Conservation (phyloP, 2,113 vertebrate species). For the Phasianus colchicus region DNA sequence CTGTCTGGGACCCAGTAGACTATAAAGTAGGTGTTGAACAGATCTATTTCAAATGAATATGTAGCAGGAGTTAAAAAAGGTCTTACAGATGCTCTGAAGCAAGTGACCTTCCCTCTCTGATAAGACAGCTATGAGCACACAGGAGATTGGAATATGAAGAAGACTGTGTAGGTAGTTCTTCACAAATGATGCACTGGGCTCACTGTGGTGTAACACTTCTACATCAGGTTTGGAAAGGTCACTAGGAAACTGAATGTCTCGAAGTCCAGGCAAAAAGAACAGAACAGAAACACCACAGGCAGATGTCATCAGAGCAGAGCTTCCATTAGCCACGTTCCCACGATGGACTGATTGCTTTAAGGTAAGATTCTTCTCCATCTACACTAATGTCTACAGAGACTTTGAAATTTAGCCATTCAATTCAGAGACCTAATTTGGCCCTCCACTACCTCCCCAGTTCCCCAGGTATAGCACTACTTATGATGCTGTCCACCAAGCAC, state of each 20-base stretch:
- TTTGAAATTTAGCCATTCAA: neutral
- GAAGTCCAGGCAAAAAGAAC: slow-evolving; percentile 38
- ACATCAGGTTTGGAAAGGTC: slow-evolving; percentile 65
- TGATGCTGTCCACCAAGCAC: neutral
- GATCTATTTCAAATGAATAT: neutral
- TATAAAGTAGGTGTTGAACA: neutral
- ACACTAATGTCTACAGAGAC: neutral
- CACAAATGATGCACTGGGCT: neutral
- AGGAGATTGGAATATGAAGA: neutral
- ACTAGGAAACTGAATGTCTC: slow-evolving; percentile 45
- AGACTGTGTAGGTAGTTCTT: neutral
- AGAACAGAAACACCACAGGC: slow-evolving; percentile 59
- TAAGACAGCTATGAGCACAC: neutral
- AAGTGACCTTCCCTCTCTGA: neutral
- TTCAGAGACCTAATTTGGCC: neutral
- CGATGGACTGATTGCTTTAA: neutral
- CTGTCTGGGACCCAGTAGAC: neutral
- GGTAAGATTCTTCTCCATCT: neutral
- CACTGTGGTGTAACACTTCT: slow-evolving; percentile 35
- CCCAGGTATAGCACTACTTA: neutral
- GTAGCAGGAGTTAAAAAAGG: neutral
- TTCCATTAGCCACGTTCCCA: slow-evolving; percentile 66
- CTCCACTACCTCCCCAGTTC: neutral
- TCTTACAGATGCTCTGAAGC: neutral
- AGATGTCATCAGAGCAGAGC: slow-evolving; percentile 66